A percentile compares a stretch with the other conserved stretches of the same genome.
phyloP scores from a whole-genome alignment of 2,888 invertebrate species.

The Toxonevra muliebris region DNA sequence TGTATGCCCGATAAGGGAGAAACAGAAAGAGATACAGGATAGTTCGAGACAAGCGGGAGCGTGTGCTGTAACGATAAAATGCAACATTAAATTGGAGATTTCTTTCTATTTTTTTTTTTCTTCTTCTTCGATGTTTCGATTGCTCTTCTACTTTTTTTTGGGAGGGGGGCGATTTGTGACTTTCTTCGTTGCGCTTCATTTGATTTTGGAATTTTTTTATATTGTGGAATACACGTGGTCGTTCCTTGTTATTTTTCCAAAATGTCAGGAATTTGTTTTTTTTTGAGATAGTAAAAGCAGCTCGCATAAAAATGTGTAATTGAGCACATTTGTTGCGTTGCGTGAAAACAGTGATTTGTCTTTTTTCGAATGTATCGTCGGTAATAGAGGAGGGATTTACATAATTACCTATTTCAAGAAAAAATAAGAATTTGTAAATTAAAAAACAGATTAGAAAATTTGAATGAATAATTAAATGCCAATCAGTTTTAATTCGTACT shows the following conservation, averaged over 20 bases:
- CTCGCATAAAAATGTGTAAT: slow-evolving; percentile 7
- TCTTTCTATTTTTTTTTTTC: slow-evolving; percentile 40
- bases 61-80: slow-evolving; percentile 58
- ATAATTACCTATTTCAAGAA: no score
- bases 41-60: slow-evolving; percentile 22
- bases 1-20: slow-evolving; percentile 17
- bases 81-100: slow-evolving; percentile 62
- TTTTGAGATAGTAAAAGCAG: neutral
- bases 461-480: no score
- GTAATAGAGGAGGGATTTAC: neutral
- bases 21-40: slow-evolving; percentile 7
- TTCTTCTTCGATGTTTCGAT: slow-evolving; percentile 4
- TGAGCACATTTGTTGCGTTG: slow-evolving; percentile 29
- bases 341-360: slow-evolving; percentile 27
- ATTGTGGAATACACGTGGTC: neutral
- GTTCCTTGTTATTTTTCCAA: neutral
- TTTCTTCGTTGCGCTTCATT: slow-evolving; percentile 27
- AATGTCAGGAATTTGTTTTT: slow-evolving; percentile 5
- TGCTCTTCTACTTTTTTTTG: neutral
- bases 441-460: no score
- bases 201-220: slow-evolving; percentile 22
- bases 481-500: no score
- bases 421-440: no score
- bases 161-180: slow-evolving; percentile 26
- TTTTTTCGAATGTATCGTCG: neutral